Evolutionary conservation across 37 sponge, comb jelly and placozoan species (phyloP).

Genomic region (Diacarnus erythraeanus): DNA sequence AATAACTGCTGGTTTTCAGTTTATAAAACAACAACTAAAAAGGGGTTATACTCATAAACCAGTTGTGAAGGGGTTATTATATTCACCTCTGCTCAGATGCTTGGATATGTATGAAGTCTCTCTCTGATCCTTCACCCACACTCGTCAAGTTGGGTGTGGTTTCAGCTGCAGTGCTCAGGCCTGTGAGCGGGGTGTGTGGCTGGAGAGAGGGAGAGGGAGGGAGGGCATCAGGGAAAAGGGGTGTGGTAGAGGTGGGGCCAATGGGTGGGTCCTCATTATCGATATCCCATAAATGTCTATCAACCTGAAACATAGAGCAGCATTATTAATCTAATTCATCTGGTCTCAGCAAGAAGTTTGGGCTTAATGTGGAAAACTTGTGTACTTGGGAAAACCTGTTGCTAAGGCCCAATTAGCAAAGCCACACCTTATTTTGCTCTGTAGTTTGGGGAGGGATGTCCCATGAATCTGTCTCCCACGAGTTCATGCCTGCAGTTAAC

Average conservation of each 20-base stretch:
- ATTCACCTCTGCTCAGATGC: constrained; percentile 7
- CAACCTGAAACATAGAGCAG: constrained; percentile 6
- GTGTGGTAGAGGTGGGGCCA: background rate
- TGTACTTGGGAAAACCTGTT: too few species aligned
- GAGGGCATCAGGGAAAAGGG: constrained; percentile 44
- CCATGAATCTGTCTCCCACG: too few species aligned
- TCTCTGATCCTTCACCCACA: background rate
- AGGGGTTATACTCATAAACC: too few species aligned
- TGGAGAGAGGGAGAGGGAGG: constrained; percentile 2
- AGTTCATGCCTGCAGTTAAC: too few species aligned
- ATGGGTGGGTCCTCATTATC: constrained; percentile 11
- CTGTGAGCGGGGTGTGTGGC: background rate
- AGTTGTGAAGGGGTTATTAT: too few species aligned
- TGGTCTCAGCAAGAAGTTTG: background rate
- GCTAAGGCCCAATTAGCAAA: too few species aligned
- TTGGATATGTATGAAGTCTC: background rate
- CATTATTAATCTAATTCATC: too few species aligned
- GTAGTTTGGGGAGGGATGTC: too few species aligned
- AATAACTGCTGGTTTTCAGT: too few species aligned
- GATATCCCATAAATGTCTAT: background rate
- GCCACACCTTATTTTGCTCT: too few species aligned
- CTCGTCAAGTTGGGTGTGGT: constrained; percentile 12
- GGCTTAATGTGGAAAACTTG: too few species aligned
- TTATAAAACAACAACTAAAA: too few species aligned
- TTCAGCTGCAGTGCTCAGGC: constrained; percentile 8